Conservation (phyloP, 2,797 vertebrate genomes). For the Protosalanx chinensis region DNA sequence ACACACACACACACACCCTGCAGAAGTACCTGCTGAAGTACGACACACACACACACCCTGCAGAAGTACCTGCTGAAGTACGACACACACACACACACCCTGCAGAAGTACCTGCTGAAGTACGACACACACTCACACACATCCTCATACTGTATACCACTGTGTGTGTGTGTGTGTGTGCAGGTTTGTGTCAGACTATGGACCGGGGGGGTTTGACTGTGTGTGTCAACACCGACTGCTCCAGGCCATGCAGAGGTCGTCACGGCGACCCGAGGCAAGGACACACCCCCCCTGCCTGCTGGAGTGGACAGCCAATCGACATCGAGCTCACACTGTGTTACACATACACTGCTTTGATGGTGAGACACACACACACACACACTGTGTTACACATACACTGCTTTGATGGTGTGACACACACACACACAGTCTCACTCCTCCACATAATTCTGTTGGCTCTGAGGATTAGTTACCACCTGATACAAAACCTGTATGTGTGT, state of each 20-base stretch:
- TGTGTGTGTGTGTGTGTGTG: not conserved
- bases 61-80: constrained; percentile 93
- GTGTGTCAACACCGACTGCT: constrained; percentile 91
- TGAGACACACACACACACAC: constrained; percentile 49
- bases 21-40: too few species aligned
- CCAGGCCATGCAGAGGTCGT: constrained; percentile 78
- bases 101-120: too few species aligned
- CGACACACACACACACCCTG: constrained; percentile 53
- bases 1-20: constrained; percentile 1
- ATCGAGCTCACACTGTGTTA: constrained; percentile 82
- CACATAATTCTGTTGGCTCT: constrained; percentile 57
- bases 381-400: constrained; percentile 51
- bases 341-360: constrained; percentile 86
- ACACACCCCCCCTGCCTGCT: constrained; percentile 85
- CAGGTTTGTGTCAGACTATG: constrained; percentile 90
- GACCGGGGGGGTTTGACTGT: constrained; percentile 80
- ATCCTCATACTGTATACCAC: not conserved
- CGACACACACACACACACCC: constrained; percentile 42
- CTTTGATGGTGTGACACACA: constrained; percentile 77
- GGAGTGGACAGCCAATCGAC: constrained; percentile 86
- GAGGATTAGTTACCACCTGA: constrained; percentile 63
- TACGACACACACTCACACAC: constrained; percentile 3
- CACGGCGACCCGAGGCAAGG: constrained; percentile 67
- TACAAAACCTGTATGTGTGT: constrained; percentile 36
- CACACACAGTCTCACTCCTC: constrained; percentile 44